A percentile compares a stretch with the other conserved stretches of the same genome.
These are phyloP conservation scores for Planiliza haematocheilus DNA, from an alignment of 2,113 vertebrate species.

Conservation along the genomic window DNA sequence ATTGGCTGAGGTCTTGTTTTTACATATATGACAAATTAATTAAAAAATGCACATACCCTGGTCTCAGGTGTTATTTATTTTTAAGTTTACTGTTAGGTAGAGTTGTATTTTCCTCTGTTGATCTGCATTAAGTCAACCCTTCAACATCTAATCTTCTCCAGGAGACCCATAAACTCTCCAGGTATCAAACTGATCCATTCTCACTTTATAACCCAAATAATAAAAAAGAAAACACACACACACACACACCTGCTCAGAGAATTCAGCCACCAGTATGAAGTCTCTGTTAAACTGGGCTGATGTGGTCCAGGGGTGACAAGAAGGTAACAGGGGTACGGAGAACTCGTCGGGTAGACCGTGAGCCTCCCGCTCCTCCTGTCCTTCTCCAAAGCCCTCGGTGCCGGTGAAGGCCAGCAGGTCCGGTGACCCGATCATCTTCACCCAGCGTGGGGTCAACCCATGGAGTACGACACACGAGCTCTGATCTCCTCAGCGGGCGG, in stretches of 20 bases:
- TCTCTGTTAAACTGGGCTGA: conserved; percentile 89
- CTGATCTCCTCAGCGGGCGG: neutral
- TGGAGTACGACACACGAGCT: conserved; percentile 3
- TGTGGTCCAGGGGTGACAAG: conserved; percentile 88
- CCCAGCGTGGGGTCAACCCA: conserved; percentile 2
- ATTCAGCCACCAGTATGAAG: conserved; percentile 96
- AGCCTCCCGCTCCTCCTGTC: conserved; percentile 71
- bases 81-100: too few species aligned
- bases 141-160: too few species aligned
- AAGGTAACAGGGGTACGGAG: conserved; percentile 86
- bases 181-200: too few species aligned
- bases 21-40: too few species aligned
- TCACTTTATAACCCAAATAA: too few species aligned
- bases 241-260: conserved; percentile 90
- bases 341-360: conserved; percentile 88
- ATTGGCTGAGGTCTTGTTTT: too few species aligned
- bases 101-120: too few species aligned
- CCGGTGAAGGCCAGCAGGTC: conserved; percentile 94
- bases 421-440: conserved; percentile 95
- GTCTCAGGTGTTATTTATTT: too few species aligned
- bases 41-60: too few species aligned
- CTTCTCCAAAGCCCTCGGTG: conserved; percentile 86
- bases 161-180: too few species aligned
- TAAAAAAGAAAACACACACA: too few species aligned
- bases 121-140: too few species aligned